These are phyloP conservation scores for Caranx ignobilis DNA, from an alignment of 2,113 vertebrate species.

Conservation along the genomic window DNA sequence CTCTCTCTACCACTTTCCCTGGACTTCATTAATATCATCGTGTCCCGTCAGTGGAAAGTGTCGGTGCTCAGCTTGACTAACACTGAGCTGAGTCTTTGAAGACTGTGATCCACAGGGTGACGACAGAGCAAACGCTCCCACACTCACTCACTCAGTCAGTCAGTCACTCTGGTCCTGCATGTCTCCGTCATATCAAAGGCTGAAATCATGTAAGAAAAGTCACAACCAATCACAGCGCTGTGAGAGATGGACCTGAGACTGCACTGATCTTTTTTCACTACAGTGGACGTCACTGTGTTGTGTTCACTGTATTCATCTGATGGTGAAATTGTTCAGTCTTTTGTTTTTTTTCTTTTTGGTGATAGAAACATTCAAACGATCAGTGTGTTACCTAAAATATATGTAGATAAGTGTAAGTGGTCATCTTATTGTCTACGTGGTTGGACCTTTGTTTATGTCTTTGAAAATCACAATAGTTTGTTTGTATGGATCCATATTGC, in stretches of 20 bases:
- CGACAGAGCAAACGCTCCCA: neutral
- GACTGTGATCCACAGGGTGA: neutral
- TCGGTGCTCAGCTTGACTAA: neutral
- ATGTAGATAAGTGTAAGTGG: no score
- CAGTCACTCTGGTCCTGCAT: neutral
- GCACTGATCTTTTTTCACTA: neutral
- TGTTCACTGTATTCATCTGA: neutral
- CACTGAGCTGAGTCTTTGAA: slow-evolving; percentile 2
- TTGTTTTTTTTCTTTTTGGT: no score
- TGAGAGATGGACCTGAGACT: neutral
- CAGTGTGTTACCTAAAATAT: no score
- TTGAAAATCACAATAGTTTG: no score
- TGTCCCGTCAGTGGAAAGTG: slow-evolving; percentile 8
- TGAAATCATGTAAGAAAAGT: neutral
- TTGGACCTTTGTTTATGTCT: no score
- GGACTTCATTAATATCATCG: slow-evolving; percentile 11
- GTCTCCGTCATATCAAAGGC: neutral
- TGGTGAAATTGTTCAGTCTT: no score
- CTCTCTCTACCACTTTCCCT: neutral
- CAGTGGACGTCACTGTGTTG: neutral
- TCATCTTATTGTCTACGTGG: no score
- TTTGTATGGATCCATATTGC: no score
- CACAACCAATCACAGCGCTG: neutral
- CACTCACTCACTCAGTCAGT: neutral
- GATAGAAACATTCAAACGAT: no score